Base-by-base conservation (phyloP, 2,113 vertebrate species). In the Craseonycteris thonglongyai region DNA sequence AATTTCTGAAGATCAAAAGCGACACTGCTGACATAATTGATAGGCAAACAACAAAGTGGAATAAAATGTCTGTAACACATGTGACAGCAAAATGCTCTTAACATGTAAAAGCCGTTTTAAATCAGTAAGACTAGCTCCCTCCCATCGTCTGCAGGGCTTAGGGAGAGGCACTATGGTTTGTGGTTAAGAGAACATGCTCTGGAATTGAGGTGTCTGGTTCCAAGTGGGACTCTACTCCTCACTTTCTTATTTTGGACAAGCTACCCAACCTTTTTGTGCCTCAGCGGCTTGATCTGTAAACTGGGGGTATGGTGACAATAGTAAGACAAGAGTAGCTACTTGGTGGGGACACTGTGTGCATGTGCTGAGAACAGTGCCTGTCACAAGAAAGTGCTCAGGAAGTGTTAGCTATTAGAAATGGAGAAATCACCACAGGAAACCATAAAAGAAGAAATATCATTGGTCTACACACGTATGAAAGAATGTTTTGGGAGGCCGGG, bases 61-160 rank as follows among this genome's bases (percentile, higher is more conserved):
- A 40, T 69, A n/a, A 56, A 30, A 30, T 0, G 21, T 74, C 28
- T 38, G n/a, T 12, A 56, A 58, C 19, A 61, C 26, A 21, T 15
- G 6, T 4, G n/a, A 61, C 0, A 15, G 6, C 28, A 49, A 33
- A 30, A 38, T 19, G 66, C 22, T 58, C 15, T 88, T 83, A 49
- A 22, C 21, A 42, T 6, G 26, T 10, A 18, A 72, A 84, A 63
- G 22, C 15, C 35, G 76, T 84, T 61, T 38, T 35, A 49, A 18
- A 54, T 33, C 42, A 21, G 18, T 22, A 28, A 47, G 63, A 40
- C 12, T 21, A 83, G 28, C 11, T 78, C 40, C 18, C 11, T 47
- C 19, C 11, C 12, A 6, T 10, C 0, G 0, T 42, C 5, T 3
- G 38, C 54, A 4, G 0, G 2, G 13, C 33, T 3, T 33, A 1